phyloP scores from a whole-genome alignment of 2,113 vertebrate species.

The Antechinus flavipes region DNA sequence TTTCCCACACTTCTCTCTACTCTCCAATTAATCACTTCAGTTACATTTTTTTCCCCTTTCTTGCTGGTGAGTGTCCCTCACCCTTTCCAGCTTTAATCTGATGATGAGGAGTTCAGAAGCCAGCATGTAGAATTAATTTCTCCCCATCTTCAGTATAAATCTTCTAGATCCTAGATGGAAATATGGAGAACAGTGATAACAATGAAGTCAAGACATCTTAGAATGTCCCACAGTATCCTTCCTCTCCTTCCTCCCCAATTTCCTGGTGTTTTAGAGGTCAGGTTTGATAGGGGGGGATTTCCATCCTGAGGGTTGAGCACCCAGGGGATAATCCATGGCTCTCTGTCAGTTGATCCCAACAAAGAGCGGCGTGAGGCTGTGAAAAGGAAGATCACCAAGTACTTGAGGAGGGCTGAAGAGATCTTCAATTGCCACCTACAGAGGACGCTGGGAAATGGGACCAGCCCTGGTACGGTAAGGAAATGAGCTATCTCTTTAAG shows the following conservation, averaged over 20 bases:
- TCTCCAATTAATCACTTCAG: background rate
- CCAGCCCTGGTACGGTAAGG: constrained; percentile 86
- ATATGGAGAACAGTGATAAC: background rate
- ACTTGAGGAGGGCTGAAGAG: constrained; percentile 96
- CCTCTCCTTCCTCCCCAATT: background rate
- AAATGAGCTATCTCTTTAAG: background rate
- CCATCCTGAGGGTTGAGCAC: background rate
- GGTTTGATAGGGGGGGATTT: background rate
- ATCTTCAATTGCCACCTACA: constrained; percentile 98
- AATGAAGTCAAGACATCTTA: background rate
- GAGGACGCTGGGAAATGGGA: constrained; percentile 85
- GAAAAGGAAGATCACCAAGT: constrained; percentile 96
- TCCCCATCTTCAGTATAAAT: background rate
- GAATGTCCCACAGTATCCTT: background rate
- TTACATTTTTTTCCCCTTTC: background rate
- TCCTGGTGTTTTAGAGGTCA: background rate
- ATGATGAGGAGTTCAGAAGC: background rate
- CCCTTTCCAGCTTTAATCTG: background rate
- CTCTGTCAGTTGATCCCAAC: constrained; percentile 93
- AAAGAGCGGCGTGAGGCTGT: constrained; percentile 96
- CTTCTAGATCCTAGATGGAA: background rate
- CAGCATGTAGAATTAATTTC: background rate
- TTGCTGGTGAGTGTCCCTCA: background rate
- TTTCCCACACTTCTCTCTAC: background rate
- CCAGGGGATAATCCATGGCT: background rate